Base-by-base conservation (phyloP, 2,888 invertebrate species). In the Xanthia togata region DNA sequence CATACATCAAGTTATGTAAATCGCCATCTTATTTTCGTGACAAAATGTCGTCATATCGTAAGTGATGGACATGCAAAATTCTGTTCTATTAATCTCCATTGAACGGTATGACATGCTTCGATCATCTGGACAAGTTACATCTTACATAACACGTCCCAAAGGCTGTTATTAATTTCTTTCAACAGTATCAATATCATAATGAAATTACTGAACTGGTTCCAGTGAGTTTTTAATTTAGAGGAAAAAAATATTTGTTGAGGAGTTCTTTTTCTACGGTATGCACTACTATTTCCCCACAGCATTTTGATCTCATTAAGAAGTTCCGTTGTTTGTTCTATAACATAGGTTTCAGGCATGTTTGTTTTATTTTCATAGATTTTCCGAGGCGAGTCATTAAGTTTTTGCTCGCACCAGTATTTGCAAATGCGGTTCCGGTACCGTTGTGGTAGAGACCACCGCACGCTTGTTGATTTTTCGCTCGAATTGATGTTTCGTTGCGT, bases 131-230 rank as follows among this genome's bases (percentile, higher is more conserved):
- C 89, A 85, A 82, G 86, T 87, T 86, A 84, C 87, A 76, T 82
- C 85, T 87, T 86, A 83, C 83, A 76, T 84, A 86, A 89, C 87
- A 85, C 73, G 85, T 80, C 63, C 68, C 79, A 80, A 75, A 81
- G 76, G 79, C 79, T 79, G 81, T 83, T 87, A 91, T 91, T 89
- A 91, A 92, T 92, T 90, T 87, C 89, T 90, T 89, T 87, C 80
- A 88, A 89, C 90, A 89, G 85, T 87, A 91, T 90, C 82, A 89
- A 87, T 91, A 92, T 92, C 90, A 79, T 91, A 91, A 93, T 93
- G 85, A 85, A 90, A 90, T 89, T 87, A 88, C 87, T 87, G 70
- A 79, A 87, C 86, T 80, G 80, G 85, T 87, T 82, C 68, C 81
- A 62, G 26, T 70, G 80, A 65, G 64, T 77, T 83, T 83, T 83